Conservation (phyloP, 1,140 invertebrate species). For the Lethrus apterus region DNA sequence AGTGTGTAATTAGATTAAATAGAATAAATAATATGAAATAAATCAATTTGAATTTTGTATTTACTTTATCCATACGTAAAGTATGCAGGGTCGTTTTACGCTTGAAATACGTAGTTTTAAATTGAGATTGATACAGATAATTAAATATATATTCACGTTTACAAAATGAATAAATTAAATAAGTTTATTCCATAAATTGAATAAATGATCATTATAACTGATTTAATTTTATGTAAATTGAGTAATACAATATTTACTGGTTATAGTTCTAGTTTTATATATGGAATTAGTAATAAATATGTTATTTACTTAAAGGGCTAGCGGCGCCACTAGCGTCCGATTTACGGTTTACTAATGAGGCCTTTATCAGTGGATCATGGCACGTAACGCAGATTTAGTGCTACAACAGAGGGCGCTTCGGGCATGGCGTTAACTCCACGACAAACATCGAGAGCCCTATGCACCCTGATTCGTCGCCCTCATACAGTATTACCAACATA, state of each 20-base stretch:
- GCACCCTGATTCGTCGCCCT: constrained; percentile 13
- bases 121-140: too few relatives aligned
- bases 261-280: constrained; percentile 6
- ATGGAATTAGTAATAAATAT: constrained; percentile 17
- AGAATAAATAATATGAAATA: too few relatives aligned
- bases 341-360: constrained; percentile 41
- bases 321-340: constrained; percentile 34
- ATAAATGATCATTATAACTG: too few relatives aligned
- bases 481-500: constrained; percentile 2
- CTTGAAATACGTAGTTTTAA: too few relatives aligned
- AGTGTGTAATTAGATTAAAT: too few relatives aligned
- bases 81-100: too few relatives aligned
- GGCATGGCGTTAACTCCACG: constrained; percentile 24
- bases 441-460: constrained; percentile 25
- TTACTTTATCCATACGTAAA: too few relatives aligned
- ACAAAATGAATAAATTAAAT: too few relatives aligned
- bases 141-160: too few relatives aligned
- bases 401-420: constrained; percentile 26
- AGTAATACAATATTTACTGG: constrained; percentile 5
- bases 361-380: constrained; percentile 38
- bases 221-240: constrained; percentile 12
- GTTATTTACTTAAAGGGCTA: constrained; percentile 33
- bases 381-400: constrained; percentile 40
- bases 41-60: too few relatives aligned
- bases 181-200: too few relatives aligned